A percentile compares a stretch with the other conserved stretches of the same genome.
Evolutionary conservation across 2,888 invertebrate genomes (phyloP).

Genomic region (Mactromeris polynyma): DNA sequence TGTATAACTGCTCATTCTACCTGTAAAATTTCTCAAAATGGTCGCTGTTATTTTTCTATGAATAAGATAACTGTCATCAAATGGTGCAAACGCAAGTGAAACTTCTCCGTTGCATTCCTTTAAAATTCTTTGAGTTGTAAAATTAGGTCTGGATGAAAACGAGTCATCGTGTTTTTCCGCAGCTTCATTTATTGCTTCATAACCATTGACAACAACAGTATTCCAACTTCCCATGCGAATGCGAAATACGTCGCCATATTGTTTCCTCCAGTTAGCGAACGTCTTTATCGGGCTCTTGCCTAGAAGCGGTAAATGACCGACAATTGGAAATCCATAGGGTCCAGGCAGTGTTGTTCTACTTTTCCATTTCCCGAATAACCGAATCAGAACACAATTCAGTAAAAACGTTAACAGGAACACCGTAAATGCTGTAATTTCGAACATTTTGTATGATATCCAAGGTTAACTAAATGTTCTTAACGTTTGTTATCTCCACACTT

Average conservation of each 20-base stretch:
- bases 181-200: constrained; percentile 59
- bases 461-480: too few species aligned
- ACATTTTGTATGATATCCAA: not conserved
- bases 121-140: constrained; percentile 47
- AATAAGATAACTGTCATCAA: constrained; percentile 31
- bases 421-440: constrained; percentile 10
- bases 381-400: not conserved
- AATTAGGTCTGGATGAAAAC: constrained; percentile 64
- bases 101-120: constrained; percentile 15
- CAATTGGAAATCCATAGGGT: constrained; percentile 69
- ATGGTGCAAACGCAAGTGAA: constrained; percentile 26
- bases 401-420: constrained; percentile 10
- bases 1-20: constrained; percentile 13
- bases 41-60: constrained; percentile 57
- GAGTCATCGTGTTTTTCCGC: constrained; percentile 55
- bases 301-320: constrained; percentile 73
- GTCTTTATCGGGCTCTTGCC: constrained; percentile 59
- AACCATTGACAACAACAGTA: constrained; percentile 71
- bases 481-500: too few species aligned
- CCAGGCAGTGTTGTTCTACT: constrained; percentile 51
- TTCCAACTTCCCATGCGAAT: constrained; percentile 68
- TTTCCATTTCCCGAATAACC: not conserved
- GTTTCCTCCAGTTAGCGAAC: constrained; percentile 57
- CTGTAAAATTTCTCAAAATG: constrained; percentile 55
- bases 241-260: constrained; percentile 70